Evolutionary conservation across 2,888 invertebrate species (phyloP).

Genomic region (Platynereis dumerilii): DNA sequence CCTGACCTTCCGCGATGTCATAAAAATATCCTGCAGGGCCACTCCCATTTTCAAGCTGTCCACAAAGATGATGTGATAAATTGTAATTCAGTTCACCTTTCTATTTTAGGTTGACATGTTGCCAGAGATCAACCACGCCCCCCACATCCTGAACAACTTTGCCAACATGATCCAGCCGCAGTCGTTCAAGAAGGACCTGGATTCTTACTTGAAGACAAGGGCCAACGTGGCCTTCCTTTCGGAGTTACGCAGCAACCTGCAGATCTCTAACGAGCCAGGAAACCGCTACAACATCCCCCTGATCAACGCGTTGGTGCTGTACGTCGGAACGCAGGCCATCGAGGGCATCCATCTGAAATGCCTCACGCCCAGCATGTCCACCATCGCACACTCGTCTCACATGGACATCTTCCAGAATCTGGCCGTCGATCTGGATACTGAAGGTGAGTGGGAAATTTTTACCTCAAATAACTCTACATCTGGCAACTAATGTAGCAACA

Average conservation of each 20-base stretch:
- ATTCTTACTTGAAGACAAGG: slow-evolving; percentile 92
- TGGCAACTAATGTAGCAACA: too few species aligned
- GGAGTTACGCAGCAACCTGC: slow-evolving; percentile 84
- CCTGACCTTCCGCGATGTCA: too few species aligned
- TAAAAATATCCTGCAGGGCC: too few species aligned
- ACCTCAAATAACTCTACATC: too few species aligned
- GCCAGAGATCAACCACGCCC: slow-evolving; percentile 85
- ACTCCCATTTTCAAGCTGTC: too few species aligned
- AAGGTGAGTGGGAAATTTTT: slow-evolving; percentile 80
- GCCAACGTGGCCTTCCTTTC: slow-evolving; percentile 95
- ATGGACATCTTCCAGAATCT: slow-evolving; percentile 99
- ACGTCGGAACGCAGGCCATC: slow-evolving; percentile 97
- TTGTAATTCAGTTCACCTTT: too few species aligned
- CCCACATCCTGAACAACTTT: slow-evolving; percentile 88
- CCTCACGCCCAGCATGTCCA: slow-evolving; percentile 91
- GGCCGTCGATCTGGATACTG: slow-evolving; percentile 96
- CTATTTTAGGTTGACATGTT: slow-evolving; percentile 78
- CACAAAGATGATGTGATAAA: too few species aligned
- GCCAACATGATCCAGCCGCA: slow-evolving; percentile 84
- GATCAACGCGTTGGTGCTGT: slow-evolving; percentile 96
- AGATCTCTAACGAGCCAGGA: slow-evolving; percentile 72
- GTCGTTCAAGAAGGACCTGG: slow-evolving; percentile 92
- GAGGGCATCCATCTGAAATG: slow-evolving; percentile 88
- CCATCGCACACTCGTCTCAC: slow-evolving; percentile 94
- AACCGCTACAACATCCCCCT: slow-evolving; percentile 92